phyloP scores from a whole-genome alignment of 2,888 invertebrate species.

The Teinopalpus imperialis region DNA sequence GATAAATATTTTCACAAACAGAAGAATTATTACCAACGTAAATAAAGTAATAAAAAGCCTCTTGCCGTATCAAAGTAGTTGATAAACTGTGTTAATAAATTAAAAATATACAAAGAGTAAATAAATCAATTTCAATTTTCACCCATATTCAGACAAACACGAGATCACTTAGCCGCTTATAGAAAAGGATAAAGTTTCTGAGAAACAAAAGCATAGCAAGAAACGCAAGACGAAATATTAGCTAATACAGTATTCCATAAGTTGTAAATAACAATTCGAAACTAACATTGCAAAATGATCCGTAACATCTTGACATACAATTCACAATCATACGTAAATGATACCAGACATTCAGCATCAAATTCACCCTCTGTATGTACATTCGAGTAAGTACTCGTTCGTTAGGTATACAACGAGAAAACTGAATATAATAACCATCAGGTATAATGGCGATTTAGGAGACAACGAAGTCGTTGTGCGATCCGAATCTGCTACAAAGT shows the following conservation, averaged over 20 bases:
- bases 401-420: constrained; percentile 17
- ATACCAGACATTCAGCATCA: background rate
- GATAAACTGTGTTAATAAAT: too few relatives aligned
- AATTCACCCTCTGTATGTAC: constrained; percentile 13
- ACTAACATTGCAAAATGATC: constrained; percentile 6
- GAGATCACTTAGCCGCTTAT: constrained; percentile 1
- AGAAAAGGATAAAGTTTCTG: constrained; percentile 1
- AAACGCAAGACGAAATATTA: constrained; percentile 23
- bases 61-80: too few relatives aligned
- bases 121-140: too few relatives aligned
- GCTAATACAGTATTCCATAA: too few relatives aligned
- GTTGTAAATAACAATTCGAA: too few relatives aligned
- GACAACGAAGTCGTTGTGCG: constrained; percentile 50
- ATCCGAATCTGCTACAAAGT: constrained; percentile 26
- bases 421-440: constrained; percentile 21
- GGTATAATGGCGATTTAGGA: constrained; percentile 51
- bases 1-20: too few relatives aligned
- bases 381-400: constrained; percentile 19
- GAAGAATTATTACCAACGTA: too few relatives aligned
- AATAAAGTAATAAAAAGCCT: too few relatives aligned
- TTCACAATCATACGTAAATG: background rate
- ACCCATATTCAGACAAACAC: background rate
- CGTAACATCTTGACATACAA: constrained; percentile 4
- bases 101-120: too few relatives aligned
- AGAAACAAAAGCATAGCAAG: constrained; percentile 10